Evolutionary conservation across 2,888 invertebrate genomes (phyloP).

Genomic region (Andrena minutula): DNA sequence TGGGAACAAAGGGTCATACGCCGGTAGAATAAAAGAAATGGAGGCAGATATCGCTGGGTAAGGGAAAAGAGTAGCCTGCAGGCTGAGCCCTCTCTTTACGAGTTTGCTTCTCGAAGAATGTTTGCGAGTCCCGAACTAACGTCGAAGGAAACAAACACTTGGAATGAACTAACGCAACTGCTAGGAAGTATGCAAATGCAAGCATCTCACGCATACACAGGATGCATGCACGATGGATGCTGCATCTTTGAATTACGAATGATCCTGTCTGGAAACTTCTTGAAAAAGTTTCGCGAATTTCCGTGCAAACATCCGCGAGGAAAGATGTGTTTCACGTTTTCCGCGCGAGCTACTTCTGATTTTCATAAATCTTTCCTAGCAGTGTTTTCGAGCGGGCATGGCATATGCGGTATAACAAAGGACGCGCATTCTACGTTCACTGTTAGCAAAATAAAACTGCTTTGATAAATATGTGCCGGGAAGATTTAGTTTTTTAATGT

Average conservation of each 20-base stretch:
- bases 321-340: conserved; percentile 31
- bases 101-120: conserved; percentile 53
- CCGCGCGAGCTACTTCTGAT: conserved; percentile 28
- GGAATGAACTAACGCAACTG: conserved; percentile 62
- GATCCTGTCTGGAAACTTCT: conserved; percentile 51
- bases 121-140: conserved; percentile 60
- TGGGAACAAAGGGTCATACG: conserved; percentile 4
- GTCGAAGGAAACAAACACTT: conserved; percentile 68
- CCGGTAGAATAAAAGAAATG: conserved; percentile 26
- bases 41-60: background rate
- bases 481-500: background rate
- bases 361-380: conserved; percentile 23
- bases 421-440: background rate
- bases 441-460: background rate
- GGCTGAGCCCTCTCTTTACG: conserved; percentile 46
- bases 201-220: conserved; percentile 42
- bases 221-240: conserved; percentile 35
- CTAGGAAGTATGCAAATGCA: conserved; percentile 44
- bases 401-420: background rate
- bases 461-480: background rate
- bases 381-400: background rate
- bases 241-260: conserved; percentile 51
- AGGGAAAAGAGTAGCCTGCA: conserved; percentile 36
- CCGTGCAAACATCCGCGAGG: conserved; percentile 34
- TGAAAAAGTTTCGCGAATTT: conserved; percentile 34